Evolutionary conservation across 1,140 invertebrate genomes (phyloP).

Genomic region (Heterodera schachtii): DNA sequence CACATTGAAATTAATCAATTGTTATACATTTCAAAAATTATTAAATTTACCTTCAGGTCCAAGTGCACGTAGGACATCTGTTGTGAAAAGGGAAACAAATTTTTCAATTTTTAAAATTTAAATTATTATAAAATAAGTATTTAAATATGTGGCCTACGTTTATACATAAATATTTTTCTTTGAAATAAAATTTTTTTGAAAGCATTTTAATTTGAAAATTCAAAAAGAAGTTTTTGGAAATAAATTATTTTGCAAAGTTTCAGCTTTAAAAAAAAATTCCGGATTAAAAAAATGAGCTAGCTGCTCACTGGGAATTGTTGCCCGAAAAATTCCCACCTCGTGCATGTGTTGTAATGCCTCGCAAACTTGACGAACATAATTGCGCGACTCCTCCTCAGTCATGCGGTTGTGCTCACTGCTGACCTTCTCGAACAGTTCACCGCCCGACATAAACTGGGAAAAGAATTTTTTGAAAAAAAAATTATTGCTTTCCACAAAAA

Average conservation of each 20-base stretch:
- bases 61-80: constrained; percentile 77
- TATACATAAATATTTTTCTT: too few relatives aligned
- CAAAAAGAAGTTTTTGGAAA: too few relatives aligned
- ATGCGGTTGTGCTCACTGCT: constrained; percentile 95
- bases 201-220: too few relatives aligned
- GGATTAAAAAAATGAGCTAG: too few relatives aligned
- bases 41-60: constrained; percentile 73
- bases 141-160: too few relatives aligned
- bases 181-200: too few relatives aligned
- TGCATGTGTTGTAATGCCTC: constrained; percentile 99
- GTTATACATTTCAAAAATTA: too few relatives aligned
- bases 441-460: constrained; percentile 77
- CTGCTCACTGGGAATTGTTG: too few relatives aligned
- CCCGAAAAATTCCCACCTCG: constrained; percentile 75
- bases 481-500: background rate
- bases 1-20: too few relatives aligned
- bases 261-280: too few relatives aligned
- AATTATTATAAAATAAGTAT: background rate
- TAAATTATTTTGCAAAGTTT: too few relatives aligned
- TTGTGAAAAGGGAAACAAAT: background rate
- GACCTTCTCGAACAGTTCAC: constrained; percentile 96
- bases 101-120: constrained; percentile 1
- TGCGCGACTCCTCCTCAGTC: constrained; percentile 98
- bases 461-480: background rate
- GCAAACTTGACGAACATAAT: constrained; percentile 98